Conservation (phyloP, 2,113 vertebrate species). For the Isichthys henryi region DNA sequence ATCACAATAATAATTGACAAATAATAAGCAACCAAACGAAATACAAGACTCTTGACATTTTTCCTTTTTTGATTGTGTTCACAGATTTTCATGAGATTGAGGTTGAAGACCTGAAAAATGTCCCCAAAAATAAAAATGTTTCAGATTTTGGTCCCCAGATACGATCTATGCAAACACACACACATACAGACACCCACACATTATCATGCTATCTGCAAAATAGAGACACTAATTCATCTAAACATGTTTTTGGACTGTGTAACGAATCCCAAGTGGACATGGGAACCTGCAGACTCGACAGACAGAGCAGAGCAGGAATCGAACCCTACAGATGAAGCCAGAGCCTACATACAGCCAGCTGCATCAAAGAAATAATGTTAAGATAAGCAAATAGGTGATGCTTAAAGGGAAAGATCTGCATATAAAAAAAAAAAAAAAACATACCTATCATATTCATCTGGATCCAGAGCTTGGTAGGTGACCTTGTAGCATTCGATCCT, state of each 20-base stretch:
- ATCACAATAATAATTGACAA: not conserved
- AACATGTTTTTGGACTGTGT: not conserved
- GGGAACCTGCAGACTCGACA: not conserved
- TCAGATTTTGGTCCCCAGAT: too few relatives aligned
- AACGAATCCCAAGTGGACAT: not conserved
- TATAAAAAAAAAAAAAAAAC: slow-evolving; percentile 19
- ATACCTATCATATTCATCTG: slow-evolving; percentile 86
- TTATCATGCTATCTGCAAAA: not conserved
- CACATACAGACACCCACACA: too few relatives aligned
- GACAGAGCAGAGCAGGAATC: not conserved
- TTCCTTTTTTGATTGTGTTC: not conserved
- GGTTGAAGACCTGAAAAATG: too few relatives aligned
- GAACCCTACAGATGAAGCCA: not conserved
- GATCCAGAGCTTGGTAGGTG: slow-evolving; percentile 88
- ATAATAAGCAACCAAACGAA: too few relatives aligned
- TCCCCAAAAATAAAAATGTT: too few relatives aligned
- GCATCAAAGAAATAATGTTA: not conserved
- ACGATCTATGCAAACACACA: too few relatives aligned
- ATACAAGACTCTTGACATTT: too few relatives aligned
- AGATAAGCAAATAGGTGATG: not conserved
- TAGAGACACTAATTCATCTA: not conserved
- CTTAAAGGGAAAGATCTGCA: not conserved
- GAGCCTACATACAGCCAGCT: not conserved
- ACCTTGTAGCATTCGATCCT: slow-evolving; percentile 96
- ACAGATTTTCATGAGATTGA: not conserved